Conservation (phyloP, 1,140 invertebrate species). For the Theocolax elegans region DNA sequence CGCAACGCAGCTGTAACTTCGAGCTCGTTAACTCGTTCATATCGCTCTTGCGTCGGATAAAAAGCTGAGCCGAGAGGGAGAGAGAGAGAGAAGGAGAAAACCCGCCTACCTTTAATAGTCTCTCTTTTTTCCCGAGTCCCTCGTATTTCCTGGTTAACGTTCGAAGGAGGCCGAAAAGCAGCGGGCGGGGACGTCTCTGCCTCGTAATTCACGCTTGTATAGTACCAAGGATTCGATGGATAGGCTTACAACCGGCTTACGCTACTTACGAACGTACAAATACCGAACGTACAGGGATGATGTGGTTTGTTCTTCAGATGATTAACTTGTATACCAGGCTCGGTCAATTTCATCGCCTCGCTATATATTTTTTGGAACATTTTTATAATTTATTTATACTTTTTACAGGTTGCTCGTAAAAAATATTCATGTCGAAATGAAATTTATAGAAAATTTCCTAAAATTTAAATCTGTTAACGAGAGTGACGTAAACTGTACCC, state of each 20-base stretch:
- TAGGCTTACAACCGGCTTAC: neutral
- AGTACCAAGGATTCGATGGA: neutral
- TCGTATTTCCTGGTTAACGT: constrained; percentile 26
- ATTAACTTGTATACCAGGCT: too few relatives aligned
- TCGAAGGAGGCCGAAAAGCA: constrained; percentile 7
- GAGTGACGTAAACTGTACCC: too few relatives aligned
- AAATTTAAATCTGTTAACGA: too few relatives aligned
- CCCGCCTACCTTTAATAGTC: neutral
- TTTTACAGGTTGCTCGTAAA: too few relatives aligned
- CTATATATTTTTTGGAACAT: too few relatives aligned
- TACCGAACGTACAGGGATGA: too few relatives aligned
- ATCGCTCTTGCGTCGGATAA: constrained; percentile 19
- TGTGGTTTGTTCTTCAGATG: too few relatives aligned
- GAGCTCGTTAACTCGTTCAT: constrained; percentile 41
- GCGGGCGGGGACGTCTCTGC: neutral
- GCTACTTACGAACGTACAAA: neutral
- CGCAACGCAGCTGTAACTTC: constrained; percentile 14
- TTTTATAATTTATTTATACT: too few relatives aligned
- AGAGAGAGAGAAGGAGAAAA: neutral
- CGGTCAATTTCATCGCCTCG: too few relatives aligned
- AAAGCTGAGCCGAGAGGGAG: neutral
- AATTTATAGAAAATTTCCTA: too few relatives aligned
- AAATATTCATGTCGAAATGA: too few relatives aligned
- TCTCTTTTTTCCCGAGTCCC: neutral
- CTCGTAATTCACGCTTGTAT: constrained; percentile 18